These are phyloP conservation scores for Scopus umbretta DNA, from an alignment of 2,113 vertebrate genomes.

Conservation along the genomic window DNA sequence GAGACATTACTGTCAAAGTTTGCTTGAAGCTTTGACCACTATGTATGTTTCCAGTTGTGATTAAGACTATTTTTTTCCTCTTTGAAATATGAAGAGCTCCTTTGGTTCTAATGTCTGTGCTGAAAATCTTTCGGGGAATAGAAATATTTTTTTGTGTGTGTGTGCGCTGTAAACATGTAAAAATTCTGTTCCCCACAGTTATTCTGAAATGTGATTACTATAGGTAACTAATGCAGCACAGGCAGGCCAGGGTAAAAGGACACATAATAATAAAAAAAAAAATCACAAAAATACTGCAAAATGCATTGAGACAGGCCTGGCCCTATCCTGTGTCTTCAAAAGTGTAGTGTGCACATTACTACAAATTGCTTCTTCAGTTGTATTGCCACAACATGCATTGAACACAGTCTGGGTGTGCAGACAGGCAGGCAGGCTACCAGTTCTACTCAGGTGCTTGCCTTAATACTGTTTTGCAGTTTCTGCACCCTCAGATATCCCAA, in stretches of 20 bases:
- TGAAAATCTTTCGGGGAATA: background rate
- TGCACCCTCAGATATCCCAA: background rate
- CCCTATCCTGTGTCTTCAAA: background rate
- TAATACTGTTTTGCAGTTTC: background rate
- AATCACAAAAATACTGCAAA: background rate
- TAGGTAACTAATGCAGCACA: background rate
- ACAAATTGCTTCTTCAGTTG: background rate
- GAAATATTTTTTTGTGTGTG: background rate
- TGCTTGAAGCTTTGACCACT: background rate
- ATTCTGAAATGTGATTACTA: background rate
- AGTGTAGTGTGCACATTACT: background rate
- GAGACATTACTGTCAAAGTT: background rate
- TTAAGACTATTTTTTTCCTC: background rate
- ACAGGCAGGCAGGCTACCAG: background rate
- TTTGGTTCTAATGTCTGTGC: background rate
- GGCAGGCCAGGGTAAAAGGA: background rate
- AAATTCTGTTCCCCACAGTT: background rate
- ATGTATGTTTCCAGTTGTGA: background rate
- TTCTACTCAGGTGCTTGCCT: background rate
- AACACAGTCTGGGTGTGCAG: background rate
- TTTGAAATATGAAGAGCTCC: background rate
- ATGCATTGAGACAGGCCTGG: background rate
- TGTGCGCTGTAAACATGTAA: background rate
- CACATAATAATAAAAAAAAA: background rate
- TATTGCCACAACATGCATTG: background rate